These are phyloP conservation scores for Trimorus sp. DNA, from an alignment of 2,888 invertebrate species.

Conservation along the genomic window DNA sequence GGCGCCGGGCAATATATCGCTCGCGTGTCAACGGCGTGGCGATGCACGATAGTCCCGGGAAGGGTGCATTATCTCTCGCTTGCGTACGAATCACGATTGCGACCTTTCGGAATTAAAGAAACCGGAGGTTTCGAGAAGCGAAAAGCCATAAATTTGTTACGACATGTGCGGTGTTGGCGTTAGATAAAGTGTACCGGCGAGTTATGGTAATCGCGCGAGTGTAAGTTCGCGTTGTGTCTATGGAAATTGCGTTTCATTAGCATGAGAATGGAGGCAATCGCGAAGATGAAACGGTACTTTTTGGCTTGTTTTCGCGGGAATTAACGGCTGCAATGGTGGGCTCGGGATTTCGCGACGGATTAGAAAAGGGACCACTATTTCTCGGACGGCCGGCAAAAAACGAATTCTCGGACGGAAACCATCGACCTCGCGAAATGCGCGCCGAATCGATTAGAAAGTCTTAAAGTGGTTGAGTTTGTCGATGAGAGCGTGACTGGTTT, in stretches of 20 bases:
- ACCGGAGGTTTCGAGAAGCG: neutral
- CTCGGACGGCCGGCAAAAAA: too few species aligned
- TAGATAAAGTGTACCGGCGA: too few species aligned
- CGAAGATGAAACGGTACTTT: too few species aligned
- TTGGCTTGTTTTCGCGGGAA: neutral
- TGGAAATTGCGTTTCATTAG: too few species aligned
- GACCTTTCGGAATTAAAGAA: slow-evolving; percentile 51
- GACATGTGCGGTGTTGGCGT: neutral
- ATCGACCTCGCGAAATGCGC: slow-evolving; percentile 38
- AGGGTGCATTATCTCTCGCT: slow-evolving; percentile 56
- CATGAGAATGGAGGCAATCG: too few species aligned
- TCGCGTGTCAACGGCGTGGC: slow-evolving; percentile 68
- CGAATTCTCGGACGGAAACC: too few species aligned
- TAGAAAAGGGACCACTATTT: too few species aligned
- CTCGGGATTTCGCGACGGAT: too few species aligned
- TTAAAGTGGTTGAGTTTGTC: slow-evolving; percentile 55
- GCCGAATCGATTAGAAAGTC: slow-evolving; percentile 58
- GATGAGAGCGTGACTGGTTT: slow-evolving; percentile 40
- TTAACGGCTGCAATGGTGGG: too few species aligned
- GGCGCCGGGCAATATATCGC: slow-evolving; percentile 68
- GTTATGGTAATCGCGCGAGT: too few species aligned
- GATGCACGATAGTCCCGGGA: slow-evolving; percentile 47
- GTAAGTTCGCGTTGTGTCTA: too few species aligned
- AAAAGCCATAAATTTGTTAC: slow-evolving; percentile 24
- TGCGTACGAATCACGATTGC: slow-evolving; percentile 53